These are phyloP conservation scores for Entelurus aequoreus DNA, from an alignment of 2,113 vertebrate species.

Conservation along the genomic window DNA sequence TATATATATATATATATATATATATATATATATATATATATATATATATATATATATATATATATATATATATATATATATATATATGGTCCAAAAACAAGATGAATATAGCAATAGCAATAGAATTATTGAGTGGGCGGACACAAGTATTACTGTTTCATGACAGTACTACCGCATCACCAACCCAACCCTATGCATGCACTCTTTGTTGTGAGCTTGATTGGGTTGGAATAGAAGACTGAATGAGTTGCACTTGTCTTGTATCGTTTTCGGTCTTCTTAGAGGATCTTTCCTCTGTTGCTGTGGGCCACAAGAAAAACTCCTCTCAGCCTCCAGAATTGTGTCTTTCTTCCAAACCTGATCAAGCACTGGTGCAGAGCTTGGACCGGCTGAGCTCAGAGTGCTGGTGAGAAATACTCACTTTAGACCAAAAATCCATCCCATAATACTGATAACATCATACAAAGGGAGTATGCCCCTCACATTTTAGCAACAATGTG, in stretches of 20 bases:
- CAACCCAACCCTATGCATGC: slow-evolving; percentile 12
- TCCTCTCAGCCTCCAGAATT: slow-evolving; percentile 71
- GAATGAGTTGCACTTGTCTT: slow-evolving; percentile 8
- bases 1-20: no score
- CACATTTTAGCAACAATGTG: no score
- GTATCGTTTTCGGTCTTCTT: slow-evolving; percentile 25
- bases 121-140: slow-evolving; percentile 69
- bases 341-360: slow-evolving; percentile 79
- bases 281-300: slow-evolving; percentile 69
- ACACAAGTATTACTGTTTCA: slow-evolving; percentile 44
- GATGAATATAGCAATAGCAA: slow-evolving; percentile 68
- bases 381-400: slow-evolving; percentile 78
- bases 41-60: no score
- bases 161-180: slow-evolving; percentile 26
- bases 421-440: not conserved
- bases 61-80: no score
- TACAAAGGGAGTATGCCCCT: not conserved
- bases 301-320: slow-evolving; percentile 68
- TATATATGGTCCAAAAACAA: slow-evolving; percentile 60
- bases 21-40: no score
- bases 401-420: slow-evolving; percentile 78
- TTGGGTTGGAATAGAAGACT: slow-evolving; percentile 33
- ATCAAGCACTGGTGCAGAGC: slow-evolving; percentile 75
- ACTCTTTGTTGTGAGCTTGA: slow-evolving; percentile 25
- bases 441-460: not conserved